Evolutionary conservation across 2,888 invertebrate species (phyloP), one percentile per base, ranked within the genome.

Genomic region (Pristionchus entomophagus): DNA sequence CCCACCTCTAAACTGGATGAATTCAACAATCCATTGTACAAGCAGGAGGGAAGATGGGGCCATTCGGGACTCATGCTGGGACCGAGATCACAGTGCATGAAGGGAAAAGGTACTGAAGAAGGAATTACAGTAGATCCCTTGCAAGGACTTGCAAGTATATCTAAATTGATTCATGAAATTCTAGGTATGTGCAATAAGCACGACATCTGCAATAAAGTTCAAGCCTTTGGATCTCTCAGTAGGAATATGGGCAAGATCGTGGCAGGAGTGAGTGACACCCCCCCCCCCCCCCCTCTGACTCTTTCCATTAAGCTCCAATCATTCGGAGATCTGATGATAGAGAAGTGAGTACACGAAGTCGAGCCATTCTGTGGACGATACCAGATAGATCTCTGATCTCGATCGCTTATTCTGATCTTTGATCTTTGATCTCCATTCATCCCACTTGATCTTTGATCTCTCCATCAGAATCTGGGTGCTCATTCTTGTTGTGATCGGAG

Each of bases 11-110:
- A 89, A 26, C 73, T 93, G 69, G 88, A 89, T 5, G 92, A 93
- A 78, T 92, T 93, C 77, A 84, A 89, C 12, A 62, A 89, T 29
- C 86, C 88, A 10, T 87, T 78, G 26, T 92, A 90, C 86, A 62
- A 88, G 6, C 93, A 92, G 87, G 88, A 86, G 56, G 91, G 89
- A 53, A 88, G 92, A 38, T 89, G 88, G 85, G 91, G 89, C 29
- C 86, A 89, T 56, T 90, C 91, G 26, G 94, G 94, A 29, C 92
- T 94, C 17, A 91, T 94, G 82, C 89, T 98, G 89, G 95, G 97
- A 83, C 98, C 98, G 6, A 98, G 99, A 32, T 97, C 98, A 82
- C 99, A 99, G 0, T 99, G 99, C 94, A 98, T 99, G 94, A 98
- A 99, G 94, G 99, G 97, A 95, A 94, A 94, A 87, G 93, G 91